Percentiles rank a stretch among this genome's conserved stretches.
These are phyloP conservation scores for Drosophila malerkotliana DNA, from an alignment of 1,140 invertebrate genomes.

Conservation along the genomic window DNA sequence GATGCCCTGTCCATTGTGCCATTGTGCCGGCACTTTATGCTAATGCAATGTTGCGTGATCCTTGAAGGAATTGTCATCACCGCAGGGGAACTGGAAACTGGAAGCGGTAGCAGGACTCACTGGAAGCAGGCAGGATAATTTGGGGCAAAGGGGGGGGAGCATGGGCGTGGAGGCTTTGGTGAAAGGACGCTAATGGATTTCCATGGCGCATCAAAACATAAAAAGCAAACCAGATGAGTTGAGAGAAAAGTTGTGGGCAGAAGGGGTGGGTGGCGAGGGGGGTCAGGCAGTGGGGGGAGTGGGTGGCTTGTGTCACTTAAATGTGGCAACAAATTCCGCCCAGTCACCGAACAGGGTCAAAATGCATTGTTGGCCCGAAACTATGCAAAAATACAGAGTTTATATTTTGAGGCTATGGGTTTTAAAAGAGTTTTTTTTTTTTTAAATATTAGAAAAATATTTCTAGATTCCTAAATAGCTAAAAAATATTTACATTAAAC, in stretches of 20 bases:
- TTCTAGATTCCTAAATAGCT: background rate
- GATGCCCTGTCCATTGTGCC: constrained; percentile 18
- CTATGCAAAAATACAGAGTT: background rate
- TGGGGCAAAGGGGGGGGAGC: background rate
- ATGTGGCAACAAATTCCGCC: constrained; percentile 26
- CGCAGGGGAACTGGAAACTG: constrained; percentile 16
- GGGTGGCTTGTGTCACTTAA: constrained; percentile 14
- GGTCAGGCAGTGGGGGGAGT: too few species aligned
- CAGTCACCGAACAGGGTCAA: constrained; percentile 37
- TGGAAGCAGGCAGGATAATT: constrained; percentile 1
- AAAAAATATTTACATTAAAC: background rate
- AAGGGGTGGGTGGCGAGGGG: too few species aligned
- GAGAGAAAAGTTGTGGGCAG: constrained; percentile 14
- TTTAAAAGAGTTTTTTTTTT: too few species aligned
- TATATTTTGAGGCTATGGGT: background rate
- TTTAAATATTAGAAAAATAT: background rate
- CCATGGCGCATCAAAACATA: constrained; percentile 44
- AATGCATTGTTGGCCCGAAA: constrained; percentile 43
- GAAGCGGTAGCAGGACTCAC: background rate
- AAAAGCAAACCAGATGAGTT: constrained; percentile 23
- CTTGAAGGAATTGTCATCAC: constrained; percentile 55
- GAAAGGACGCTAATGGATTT: constrained; percentile 45
- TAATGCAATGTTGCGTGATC: constrained; percentile 61
- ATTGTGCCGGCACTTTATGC: constrained; percentile 59
- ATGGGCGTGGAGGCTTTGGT: background rate